Evolutionary conservation across 1,140 invertebrate genomes (phyloP), one percentile per base, ranked within the genome.

Genomic region (Hypothenemus hampei): DNA sequence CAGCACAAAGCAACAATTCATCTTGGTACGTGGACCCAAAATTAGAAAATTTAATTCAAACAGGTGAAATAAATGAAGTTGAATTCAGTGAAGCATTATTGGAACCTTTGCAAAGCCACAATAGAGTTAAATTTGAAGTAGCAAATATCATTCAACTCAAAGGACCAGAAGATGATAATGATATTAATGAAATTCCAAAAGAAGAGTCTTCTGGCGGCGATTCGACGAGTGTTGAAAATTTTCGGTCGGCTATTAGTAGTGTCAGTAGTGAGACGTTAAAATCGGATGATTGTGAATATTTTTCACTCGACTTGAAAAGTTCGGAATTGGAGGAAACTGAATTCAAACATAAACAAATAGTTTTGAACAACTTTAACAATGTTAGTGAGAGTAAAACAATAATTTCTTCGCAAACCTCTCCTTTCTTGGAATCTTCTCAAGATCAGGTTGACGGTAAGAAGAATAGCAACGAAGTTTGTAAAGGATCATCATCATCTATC

Each of bases 141-240:
- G 65, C 65, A 6, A 67, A 59, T 60, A 56, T 67, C 10, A 57
- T 67, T 1, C 53, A 65, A 50, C 48, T 67, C 19, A 60, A 58
- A 22, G 52, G 54, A 35, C 55, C 53, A 11, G 36, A 48, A 18
- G 26, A 49, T 24, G 37, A 16, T 15, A 44, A 35, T 26, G 16
- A 31, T 39, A 21, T 41, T 4, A 52, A 58, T 40, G 23, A 37
- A 13, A 20, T 7, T 8, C 16, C 7, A 4, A 26, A 16, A 29
- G 43, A 45, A 29, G 20, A 49, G 23, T 16, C 19, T 6, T 19
- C 3, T 21, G 23, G 13, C n/a, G 50, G 39, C 49, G 40, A 31
- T 19, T 48, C 44, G 18, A 18, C 29, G 8, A 54, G 48, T 33
- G 23, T 36, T 10, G 41, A 48, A 33, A 52, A 45, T 29, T 59